phyloP scores from a whole-genome alignment of 35 echinoderm and acorn worm genomes.

The Heliocidaris erythrogramma region DNA sequence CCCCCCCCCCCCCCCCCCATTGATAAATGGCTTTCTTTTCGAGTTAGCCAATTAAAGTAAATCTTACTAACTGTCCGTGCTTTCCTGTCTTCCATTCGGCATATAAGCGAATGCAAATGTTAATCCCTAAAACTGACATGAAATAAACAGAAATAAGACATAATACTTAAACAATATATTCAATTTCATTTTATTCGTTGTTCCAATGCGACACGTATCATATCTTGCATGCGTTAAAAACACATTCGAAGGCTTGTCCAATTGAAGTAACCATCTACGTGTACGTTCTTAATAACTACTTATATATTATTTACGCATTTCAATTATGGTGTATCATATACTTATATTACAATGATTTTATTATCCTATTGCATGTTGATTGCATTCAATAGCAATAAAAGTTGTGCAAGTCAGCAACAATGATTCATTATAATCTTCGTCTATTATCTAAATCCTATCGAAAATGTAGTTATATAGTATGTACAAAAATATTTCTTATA shows the following conservation, averaged over 20 bases:
- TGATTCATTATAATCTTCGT: neutral
- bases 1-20: too few relatives aligned
- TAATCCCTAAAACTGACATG: neutral
- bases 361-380: neutral
- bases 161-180: constrained; percentile 37
- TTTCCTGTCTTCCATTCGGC: neutral
- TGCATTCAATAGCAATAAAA: neutral
- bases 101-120: neutral
- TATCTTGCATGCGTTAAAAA: constrained; percentile 30
- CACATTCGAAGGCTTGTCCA: constrained; percentile 16
- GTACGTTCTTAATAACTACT: neutral
- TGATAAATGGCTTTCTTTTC: too few relatives aligned
- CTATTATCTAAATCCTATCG: neutral
- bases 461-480: neutral
- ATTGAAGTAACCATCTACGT: neutral
- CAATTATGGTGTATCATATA: neutral
- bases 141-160: neutral
- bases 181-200: constrained; percentile 43
- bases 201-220: neutral
- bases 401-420: neutral
- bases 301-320: neutral
- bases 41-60: neutral
- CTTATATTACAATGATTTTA: neutral
- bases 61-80: neutral
- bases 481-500: constrained; percentile 39